Conservation (phyloP, 2,888 invertebrate species). For the Heliconius charithonia region DNA sequence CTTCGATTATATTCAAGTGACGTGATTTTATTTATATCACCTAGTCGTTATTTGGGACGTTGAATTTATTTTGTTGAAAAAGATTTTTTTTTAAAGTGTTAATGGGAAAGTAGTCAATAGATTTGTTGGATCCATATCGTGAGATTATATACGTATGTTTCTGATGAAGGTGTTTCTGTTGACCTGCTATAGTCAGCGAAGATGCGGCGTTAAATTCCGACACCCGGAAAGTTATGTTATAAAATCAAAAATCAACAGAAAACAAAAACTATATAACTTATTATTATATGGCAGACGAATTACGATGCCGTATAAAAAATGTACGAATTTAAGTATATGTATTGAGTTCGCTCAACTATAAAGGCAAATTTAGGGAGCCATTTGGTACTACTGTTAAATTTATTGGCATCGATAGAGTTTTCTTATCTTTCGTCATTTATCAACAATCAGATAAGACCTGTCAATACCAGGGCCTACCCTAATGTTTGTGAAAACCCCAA, state of each 20-base stretch:
- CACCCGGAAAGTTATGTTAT: too few relatives aligned
- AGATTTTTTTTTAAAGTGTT: background rate
- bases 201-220: too few relatives aligned
- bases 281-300: too few relatives aligned
- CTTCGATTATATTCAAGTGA: conserved; percentile 14
- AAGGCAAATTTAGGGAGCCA: conserved; percentile 4
- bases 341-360: background rate
- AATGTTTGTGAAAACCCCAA: background rate
- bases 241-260: too few relatives aligned
- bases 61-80: background rate
- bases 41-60: background rate
- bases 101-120: background rate
- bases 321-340: background rate
- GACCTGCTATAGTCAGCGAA: too few relatives aligned
- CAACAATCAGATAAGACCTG: conserved; percentile 23
- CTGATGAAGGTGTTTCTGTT: too few relatives aligned
- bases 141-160: too few relatives aligned
- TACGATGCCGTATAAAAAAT: too few relatives aligned
- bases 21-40: conserved; percentile 28
- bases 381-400: conserved; percentile 3
- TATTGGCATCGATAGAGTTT: conserved; percentile 10
- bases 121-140: too few relatives aligned
- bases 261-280: too few relatives aligned
- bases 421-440: conserved; percentile 29
- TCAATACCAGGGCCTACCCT: conserved; percentile 15